Conservation (phyloP, 2,888 invertebrate species). For the Muscina levida region DNA sequence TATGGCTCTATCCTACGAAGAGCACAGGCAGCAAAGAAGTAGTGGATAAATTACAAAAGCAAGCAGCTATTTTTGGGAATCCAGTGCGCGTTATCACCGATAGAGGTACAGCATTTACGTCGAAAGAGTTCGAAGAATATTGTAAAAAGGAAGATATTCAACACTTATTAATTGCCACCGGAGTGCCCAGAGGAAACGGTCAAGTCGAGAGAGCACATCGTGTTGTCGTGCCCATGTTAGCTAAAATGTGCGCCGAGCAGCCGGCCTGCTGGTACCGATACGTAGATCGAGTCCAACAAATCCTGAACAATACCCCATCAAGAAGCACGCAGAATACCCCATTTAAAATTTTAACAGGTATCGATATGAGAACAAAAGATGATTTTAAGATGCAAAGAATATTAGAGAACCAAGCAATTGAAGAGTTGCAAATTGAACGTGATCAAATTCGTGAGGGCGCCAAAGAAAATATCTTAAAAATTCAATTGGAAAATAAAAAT, state of each 20-base stretch:
- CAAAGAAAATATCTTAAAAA: slow-evolving; percentile 18
- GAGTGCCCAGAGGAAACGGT: no score
- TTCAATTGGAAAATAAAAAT: slow-evolving; percentile 26
- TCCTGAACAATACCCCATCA: slow-evolving; percentile 23
- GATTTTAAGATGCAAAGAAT: slow-evolving; percentile 20
- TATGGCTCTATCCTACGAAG: no score
- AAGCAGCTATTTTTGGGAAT: no score
- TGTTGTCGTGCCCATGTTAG: no score
- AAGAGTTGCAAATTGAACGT: slow-evolving; percentile 47
- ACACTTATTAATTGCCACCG: no score
- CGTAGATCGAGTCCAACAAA: slow-evolving; percentile 42
- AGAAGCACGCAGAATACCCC: slow-evolving; percentile 46
- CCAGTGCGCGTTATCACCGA: no score
- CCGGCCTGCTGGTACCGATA: slow-evolving; percentile 48
- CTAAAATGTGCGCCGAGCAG: slow-evolving; percentile 33
- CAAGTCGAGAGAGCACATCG: no score
- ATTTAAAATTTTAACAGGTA: slow-evolving; percentile 41
- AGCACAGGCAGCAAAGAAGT: no score
- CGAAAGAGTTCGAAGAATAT: no score
- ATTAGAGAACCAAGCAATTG: slow-evolving; percentile 27
- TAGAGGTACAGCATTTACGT: no score
- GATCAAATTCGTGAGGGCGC: slow-evolving; percentile 22
- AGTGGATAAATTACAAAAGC: no score
- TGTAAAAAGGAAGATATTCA: no score
- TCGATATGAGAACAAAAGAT: slow-evolving; percentile 35